phyloP scores from a whole-genome alignment of 2,113 vertebrate species.

The Alligator sinensis region DNA sequence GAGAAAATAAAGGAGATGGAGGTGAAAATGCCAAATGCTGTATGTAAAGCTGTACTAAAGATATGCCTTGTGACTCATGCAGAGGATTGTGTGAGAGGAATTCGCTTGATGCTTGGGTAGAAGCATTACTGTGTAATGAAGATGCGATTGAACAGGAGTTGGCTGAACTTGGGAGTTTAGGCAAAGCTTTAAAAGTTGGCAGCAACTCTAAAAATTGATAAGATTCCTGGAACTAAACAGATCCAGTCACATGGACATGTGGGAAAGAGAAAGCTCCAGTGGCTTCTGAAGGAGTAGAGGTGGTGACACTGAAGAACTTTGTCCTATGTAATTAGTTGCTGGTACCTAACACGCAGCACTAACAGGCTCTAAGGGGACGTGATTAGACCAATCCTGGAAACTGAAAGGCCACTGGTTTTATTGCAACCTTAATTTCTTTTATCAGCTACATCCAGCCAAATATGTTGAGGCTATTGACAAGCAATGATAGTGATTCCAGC shows the following conservation, averaged over 20 bases:
- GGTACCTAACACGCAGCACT: not conserved
- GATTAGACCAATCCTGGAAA: not conserved
- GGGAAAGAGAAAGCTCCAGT: not conserved
- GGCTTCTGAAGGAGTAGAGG: not conserved
- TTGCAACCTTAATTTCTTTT: not conserved
- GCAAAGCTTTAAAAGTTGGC: not conserved
- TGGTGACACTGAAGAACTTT: not conserved
- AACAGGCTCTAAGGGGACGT: not conserved
- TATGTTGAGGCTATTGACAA: not conserved
- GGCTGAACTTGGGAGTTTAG: not conserved
- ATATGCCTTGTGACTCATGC: slow-evolving; percentile 5
- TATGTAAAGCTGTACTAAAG: not conserved
- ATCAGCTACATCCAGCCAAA: not conserved
- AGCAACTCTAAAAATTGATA: not conserved
- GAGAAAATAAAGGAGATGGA: not conserved
- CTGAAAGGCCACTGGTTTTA: not conserved
- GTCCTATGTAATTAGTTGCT: not conserved
- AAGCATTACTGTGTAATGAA: slow-evolving; percentile 2
- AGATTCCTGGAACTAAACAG: not conserved
- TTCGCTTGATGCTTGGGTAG: not conserved
- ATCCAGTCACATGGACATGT: not conserved
- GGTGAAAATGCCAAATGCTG: not conserved
- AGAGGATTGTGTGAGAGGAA: slow-evolving; percentile 26
- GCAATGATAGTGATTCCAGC: not conserved
- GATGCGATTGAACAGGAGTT: not conserved